Evolutionary conservation across 2,113 vertebrate species (phyloP), one percentile per base, ranked within the genome.

Genomic region (Reinhardtius hippoglossoides): DNA sequence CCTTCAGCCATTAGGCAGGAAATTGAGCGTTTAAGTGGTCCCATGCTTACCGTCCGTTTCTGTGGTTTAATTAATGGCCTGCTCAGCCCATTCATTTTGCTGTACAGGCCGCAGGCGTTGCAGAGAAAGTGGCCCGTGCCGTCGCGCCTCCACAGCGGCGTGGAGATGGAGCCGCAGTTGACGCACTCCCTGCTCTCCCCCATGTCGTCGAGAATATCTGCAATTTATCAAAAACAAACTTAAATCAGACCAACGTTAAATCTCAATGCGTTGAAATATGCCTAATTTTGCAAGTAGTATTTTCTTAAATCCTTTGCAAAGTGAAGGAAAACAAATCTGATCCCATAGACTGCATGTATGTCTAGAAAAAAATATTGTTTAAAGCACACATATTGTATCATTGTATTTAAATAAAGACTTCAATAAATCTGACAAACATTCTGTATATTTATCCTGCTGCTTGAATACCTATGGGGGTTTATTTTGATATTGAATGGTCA

Each of bases 41-140:
- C 55, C 64, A 5, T 63, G 57, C 97, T 98, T 87, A 99, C 98
- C 96, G 98, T 98, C 91, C 98, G 94, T 90, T 99, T 99, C 92
- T 96, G 97, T 8, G 96, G 97, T 90, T 99, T 99, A 94, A 99
- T 99, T 91, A 99, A 96, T 74, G 98, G 98, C 80, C 98, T 94
- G 91, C 97, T 99, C 74, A 99, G 97, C 27, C 98, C 98, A 85
- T 99, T 99, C 97, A 99, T 98, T 93, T 99, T 99, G 95, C 97
- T 99, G 94, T 99, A 99, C 56, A 99, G 96, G 81, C 98, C 98
- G 86, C 98, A 99, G 86, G 98, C 98, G 85, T 99, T 99, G 92
- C 98, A 99, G 86, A 99, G 95, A 94, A 99, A 99, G 95, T 99
- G 95, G 3, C 98, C 98, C 6, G 98, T 99, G 90, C 98, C 97